phyloP scores from a whole-genome alignment of 2,888 invertebrate genomes.

The Drosophila multiciliata region DNA sequence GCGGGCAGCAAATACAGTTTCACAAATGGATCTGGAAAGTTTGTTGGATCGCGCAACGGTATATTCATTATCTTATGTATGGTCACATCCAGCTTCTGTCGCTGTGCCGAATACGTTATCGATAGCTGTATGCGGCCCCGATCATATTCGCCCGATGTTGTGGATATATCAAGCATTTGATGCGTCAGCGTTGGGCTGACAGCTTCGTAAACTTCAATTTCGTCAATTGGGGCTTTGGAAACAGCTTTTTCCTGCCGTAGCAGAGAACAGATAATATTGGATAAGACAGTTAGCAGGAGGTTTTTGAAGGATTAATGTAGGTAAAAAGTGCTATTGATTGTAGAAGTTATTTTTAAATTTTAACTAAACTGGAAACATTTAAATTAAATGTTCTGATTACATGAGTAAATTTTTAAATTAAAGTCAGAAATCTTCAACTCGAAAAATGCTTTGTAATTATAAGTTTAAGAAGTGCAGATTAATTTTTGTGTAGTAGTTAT shows the following conservation, averaged over 20 bases:
- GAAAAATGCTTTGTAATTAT: background rate
- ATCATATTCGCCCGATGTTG: constrained; percentile 90
- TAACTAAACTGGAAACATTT: background rate
- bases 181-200: constrained; percentile 86
- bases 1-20: constrained; percentile 94
- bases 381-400: background rate
- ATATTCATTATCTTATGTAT: constrained; percentile 96
- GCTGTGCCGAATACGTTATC: constrained; percentile 92
- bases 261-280: background rate
- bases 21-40: constrained; percentile 95
- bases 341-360: background rate
- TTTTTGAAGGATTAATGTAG: background rate
- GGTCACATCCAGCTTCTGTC: constrained; percentile 92
- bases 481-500: background rate
- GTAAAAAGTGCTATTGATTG: background rate
- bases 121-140: constrained; percentile 94
- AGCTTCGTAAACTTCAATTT: constrained; percentile 29
- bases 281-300: background rate
- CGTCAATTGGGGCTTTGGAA: too few species aligned
- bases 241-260: background rate
- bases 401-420: background rate
- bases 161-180: constrained; percentile 87
- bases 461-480: background rate
- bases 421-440: background rate
- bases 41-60: constrained; percentile 91